These are phyloP conservation scores for Lasaia peninsularis DNA, from an alignment of 1,140 invertebrate genomes.

Conservation along the genomic window DNA sequence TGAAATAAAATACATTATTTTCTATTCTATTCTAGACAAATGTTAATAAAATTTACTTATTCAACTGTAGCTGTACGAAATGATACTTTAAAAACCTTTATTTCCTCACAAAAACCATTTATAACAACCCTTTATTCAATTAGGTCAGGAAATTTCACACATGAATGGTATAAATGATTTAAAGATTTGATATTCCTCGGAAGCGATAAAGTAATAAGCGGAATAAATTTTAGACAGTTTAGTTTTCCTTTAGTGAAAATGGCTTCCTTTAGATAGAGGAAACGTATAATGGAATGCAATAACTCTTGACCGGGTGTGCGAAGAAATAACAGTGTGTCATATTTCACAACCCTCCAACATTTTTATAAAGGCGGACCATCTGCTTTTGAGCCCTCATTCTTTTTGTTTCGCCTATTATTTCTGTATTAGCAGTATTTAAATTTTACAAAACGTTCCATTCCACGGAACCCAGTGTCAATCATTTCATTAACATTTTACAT, in stretches of 20 bases:
- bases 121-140: conserved; percentile 17
- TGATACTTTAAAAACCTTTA: too few species aligned
- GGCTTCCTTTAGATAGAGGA: conserved; percentile 76
- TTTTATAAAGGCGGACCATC: conserved; percentile 76
- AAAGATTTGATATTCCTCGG: conserved; percentile 40
- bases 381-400: conserved; percentile 75
- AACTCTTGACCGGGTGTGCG: conserved; percentile 77
- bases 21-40: too few species aligned
- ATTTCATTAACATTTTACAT: too few species aligned
- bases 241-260: conserved; percentile 73
- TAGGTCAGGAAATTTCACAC: conserved; percentile 18
- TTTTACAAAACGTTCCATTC: neutral
- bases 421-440: conserved; percentile 60
- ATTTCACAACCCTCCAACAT: conserved; percentile 76
- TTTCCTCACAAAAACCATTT: too few species aligned
- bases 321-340: conserved; percentile 77
- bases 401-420: conserved; percentile 74
- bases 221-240: conserved; percentile 72
- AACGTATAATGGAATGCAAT: conserved; percentile 77
- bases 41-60: too few species aligned
- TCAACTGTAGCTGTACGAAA: too few species aligned
- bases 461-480: neutral
- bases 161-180: conserved; percentile 32
- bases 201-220: conserved; percentile 63
- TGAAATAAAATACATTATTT: too few species aligned